Evolutionary conservation across 2,797 vertebrate species (phyloP), one percentile per base, ranked within the genome.

Genomic region (Platyrinchus mystaceus): DNA sequence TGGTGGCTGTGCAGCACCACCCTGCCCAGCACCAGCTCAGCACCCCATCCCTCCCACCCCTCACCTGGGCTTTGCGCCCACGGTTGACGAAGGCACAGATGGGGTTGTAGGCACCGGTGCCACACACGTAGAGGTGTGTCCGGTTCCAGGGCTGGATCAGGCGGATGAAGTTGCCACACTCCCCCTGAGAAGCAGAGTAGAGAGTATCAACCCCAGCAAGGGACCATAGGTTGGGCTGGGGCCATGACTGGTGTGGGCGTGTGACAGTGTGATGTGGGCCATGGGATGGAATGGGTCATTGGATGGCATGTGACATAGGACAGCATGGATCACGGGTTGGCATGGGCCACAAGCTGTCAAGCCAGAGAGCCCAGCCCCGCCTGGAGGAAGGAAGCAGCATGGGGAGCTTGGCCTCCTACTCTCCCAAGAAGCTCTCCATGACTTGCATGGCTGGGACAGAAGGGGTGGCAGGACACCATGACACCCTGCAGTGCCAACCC

Each of bases 141-240:
- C 99, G 98, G 98, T 99, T 99, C 99, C 99, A 99, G 23, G 99
- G 99, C 97, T 99, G 99, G 94, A 99, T 99, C 97, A 99, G 98
- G 79, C 99, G 99, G 97, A 99, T 99, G 96, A 99, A 99, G 97
- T 99, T 99, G 76, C 99, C 99, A 5, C 99, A 99, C 96, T 99
- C 99, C 3, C 99, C 99, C 99, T 99, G 97, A 34, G 60, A 96
- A 90, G 94, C 86, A 81, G 87, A 95, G 44, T 66, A 83, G 94
- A 60, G 62, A 2, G 0, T 16, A 9, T 26, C 68, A 87, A 18
- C 5, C 7, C 27, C 12, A 59, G 55, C 37, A 34, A 3, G 0
- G 59, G 53, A 23, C n/a, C 28, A 3, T 0, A 28, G 56, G 11
- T 24, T 22, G 41, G 5, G 2, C 17, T 1, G 2, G 20, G 56